These are phyloP conservation scores for Drosophila koepferae DNA, from an alignment of 2,888 invertebrate genomes.

Conservation along the genomic window DNA sequence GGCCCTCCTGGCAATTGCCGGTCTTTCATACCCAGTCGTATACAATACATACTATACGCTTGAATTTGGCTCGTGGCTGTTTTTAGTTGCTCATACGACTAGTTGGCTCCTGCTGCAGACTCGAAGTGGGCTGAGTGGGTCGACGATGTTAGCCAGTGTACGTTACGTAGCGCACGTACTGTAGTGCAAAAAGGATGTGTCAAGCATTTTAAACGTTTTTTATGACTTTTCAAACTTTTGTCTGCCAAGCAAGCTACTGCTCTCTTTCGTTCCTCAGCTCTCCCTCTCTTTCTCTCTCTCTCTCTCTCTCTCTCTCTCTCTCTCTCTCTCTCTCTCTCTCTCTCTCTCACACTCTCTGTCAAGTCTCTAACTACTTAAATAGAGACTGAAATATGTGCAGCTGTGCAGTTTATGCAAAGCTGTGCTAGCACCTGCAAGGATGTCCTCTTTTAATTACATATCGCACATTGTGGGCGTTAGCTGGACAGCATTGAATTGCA, in stretches of 20 bases:
- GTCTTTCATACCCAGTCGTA: slow-evolving; percentile 36
- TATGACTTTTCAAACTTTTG: slow-evolving; percentile 17
- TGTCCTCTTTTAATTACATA: slow-evolving; percentile 54
- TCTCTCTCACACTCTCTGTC: not conserved
- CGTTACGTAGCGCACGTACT: slow-evolving; percentile 10
- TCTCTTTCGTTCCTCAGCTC: not conserved
- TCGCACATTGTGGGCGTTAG: slow-evolving; percentile 15
- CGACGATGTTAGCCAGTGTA: slow-evolving; percentile 1
- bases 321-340: not conserved
- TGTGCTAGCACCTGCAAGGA: not conserved
- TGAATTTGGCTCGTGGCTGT: slow-evolving; percentile 19
- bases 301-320: not conserved
- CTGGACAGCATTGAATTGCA: slow-evolving; percentile 32
- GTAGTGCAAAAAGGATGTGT: slow-evolving; percentile 30
- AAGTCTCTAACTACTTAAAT: not conserved
- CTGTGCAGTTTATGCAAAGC: slow-evolving; percentile 10
- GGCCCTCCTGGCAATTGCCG: slow-evolving; percentile 40
- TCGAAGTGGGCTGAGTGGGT: not conserved
- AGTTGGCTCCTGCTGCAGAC: slow-evolving; percentile 24
- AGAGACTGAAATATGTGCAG: slow-evolving; percentile 12
- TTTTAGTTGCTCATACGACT: slow-evolving; percentile 44
- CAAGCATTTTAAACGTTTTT: slow-evolving; percentile 48
- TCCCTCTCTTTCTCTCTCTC: not conserved
- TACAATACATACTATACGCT: not conserved
- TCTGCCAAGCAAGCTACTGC: not conserved